Conservation (phyloP, 2,113 vertebrate species). For the Dunckerocampus dactyliophorus region DNA sequence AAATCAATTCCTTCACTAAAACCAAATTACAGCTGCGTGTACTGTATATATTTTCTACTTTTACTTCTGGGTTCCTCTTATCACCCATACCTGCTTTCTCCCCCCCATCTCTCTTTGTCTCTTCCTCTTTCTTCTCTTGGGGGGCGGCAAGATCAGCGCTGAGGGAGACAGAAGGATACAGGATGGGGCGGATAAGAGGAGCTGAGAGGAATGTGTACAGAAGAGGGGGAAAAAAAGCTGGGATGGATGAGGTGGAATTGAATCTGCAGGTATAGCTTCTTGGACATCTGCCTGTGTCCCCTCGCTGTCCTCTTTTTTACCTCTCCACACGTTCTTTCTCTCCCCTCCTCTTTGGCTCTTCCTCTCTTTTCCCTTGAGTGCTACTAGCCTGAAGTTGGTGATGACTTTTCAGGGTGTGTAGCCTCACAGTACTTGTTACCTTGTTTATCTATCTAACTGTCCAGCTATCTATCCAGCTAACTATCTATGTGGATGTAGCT, state of each 20-base stretch:
- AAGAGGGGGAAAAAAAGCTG: not conserved
- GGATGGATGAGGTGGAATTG: slow-evolving; percentile 49
- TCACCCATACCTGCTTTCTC: not conserved
- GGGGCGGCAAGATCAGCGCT: slow-evolving; percentile 32
- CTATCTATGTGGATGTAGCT: slow-evolving; percentile 2
- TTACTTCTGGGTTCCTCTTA: not conserved
- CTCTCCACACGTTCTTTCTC: slow-evolving; percentile 66
- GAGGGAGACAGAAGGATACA: slow-evolving; percentile 22
- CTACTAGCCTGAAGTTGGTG: slow-evolving; percentile 60
- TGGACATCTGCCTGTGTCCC: slow-evolving; percentile 66
- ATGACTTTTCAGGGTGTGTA: slow-evolving; percentile 67
- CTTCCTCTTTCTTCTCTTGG: slow-evolving; percentile 15
- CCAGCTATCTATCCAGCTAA: slow-evolving; percentile 13
- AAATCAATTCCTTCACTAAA: no score
- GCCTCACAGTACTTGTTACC: slow-evolving; percentile 27
- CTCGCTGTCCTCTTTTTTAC: slow-evolving; percentile 70
- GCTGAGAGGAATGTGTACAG: slow-evolving; percentile 26
- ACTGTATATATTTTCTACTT: no score
- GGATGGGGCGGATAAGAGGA: slow-evolving; percentile 28
- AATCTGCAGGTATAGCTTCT: slow-evolving; percentile 67
- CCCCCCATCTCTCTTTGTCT: not conserved
- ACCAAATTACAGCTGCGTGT: no score
- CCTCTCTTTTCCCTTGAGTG: slow-evolving; percentile 68
- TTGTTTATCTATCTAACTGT: slow-evolving; percentile 18
- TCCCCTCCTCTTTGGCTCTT: slow-evolving; percentile 61